Evolutionary conservation across 2,797 vertebrate genomes (phyloP), one percentile per base, ranked within the genome.

Genomic region (Amazonetta brasiliensis): DNA sequence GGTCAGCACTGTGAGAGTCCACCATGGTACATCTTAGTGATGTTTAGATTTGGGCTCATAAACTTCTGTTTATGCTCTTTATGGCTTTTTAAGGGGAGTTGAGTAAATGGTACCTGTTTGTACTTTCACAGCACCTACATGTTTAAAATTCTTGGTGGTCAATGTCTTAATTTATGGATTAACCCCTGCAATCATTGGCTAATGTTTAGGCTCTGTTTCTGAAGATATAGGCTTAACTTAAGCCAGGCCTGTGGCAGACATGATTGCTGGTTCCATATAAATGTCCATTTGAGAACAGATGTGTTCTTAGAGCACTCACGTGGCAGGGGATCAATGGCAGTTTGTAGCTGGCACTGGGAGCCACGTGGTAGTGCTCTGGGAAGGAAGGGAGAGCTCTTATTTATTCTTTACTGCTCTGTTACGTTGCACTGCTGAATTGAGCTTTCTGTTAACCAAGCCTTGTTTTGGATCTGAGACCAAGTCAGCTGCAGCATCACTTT

Each of bases 151-250:
- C 23, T 68, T 79, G 50, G 6, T 59, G 55, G 12, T 66, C 46
- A 19, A 7, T 72, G 26, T 71, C 12, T 68, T 87, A 46, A 89
- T 12, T 73, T 73, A 11, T 55, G 82, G 22, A 43, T 68, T 77
- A 63, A 74, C 82, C 21, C 8, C 5, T 85, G 78, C 63, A 79
- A 71, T 78, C 28, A 83, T 33, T 50, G 41, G 35, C 41, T 75
- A 28, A 82, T 46, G 84, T 90, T 82, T 76, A 48, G 20, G 62
- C 22, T 71, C 74, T 91, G 43, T 43, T 91, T 91, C 88, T 84
- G 66, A 88, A 60, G 83, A 46, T 17, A 9, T 91, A 91, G 74
- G 35, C 67, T 84, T 64, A 79, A 59, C 79, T 94, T 44, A 3
- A 63, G 56, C 59, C 46, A 67, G 3, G 35, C 21, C 25, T 78